Evolutionary conservation across 2,113 vertebrate species (phyloP), one percentile per base, ranked within the genome.

Genomic region (Pterophyllum scalare): DNA sequence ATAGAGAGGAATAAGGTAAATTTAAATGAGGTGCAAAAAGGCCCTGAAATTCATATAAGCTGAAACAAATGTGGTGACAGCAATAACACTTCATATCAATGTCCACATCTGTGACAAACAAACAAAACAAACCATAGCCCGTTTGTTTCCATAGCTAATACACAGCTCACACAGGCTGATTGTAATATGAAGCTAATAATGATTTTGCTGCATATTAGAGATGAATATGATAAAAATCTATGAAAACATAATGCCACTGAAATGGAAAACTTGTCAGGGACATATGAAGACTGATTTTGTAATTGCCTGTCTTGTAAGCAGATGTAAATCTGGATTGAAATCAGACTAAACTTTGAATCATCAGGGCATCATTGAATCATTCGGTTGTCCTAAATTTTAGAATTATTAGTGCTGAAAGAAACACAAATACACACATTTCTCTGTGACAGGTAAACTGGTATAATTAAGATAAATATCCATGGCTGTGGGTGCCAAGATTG

Each of bases 381-480:
- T 54, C 58, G 61, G 5, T 74, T 26, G 2, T 59, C 40, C 57
- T 60, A 46, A 20, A 75, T 60, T 61, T 72, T 61, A 31, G 46
- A 83, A 75, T 86, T 7, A 78, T 60, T 72, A 59, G 49, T 87
- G 26, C 59, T 72, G 43, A 72, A 74, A 72, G 24, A 84, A 78
- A 76, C 49, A 19, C 26, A 43, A 65, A 46, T 56, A 85, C 85
- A 56, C 20, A 62, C 22, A 26, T 76, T 65, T 74, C 58, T 76
- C 62, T 20, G 46, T 59, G 38, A 24, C 70, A 87, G 79, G 79
- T 87, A 84, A 84, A 76, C 87, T 49, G 82, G 35, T 84, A 84
- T 72, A 86, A 92, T 88, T 79, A 85, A 87, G 90, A 90, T 80
- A 74, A 92, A 88, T 85, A 88, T 89, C 46, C 49, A 67, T 70